Conservation (phyloP, 2,113 vertebrate species). For the Paraplagusia blochii region DNA sequence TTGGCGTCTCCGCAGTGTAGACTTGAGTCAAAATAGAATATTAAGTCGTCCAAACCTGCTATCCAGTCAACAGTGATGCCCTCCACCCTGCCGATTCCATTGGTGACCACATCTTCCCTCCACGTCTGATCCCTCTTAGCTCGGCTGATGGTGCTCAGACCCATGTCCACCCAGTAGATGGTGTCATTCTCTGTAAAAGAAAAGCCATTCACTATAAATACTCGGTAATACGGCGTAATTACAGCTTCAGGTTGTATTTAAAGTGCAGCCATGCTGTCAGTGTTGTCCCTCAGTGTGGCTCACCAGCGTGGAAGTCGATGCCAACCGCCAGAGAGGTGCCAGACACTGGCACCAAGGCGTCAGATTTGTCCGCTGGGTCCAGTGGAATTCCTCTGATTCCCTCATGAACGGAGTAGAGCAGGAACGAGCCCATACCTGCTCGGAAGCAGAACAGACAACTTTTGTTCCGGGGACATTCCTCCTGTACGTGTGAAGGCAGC, state of each 20-base stretch:
- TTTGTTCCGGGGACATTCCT: constrained; percentile 12
- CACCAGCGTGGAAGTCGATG: constrained; percentile 96
- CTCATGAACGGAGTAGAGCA: constrained; percentile 94
- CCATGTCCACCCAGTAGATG: constrained; percentile 99
- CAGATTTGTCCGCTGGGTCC: constrained; percentile 92
- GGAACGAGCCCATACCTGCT: constrained; percentile 93
- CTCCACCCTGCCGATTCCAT: constrained; percentile 93
- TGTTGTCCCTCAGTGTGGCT: constrained; percentile 25
- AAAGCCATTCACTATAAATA: constrained; percentile 5
- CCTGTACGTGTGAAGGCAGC: not conserved
- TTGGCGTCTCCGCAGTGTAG: not conserved
- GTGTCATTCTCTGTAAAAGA: constrained; percentile 88
- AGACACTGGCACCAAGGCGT: constrained; percentile 91
- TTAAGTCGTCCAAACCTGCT: constrained; percentile 73
- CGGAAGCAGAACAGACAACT: constrained; percentile 5
- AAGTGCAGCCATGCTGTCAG: not conserved
- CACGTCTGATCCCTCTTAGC: constrained; percentile 96
- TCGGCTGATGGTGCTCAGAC: constrained; percentile 93
- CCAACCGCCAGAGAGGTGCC: constrained; percentile 94
- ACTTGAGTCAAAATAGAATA: not conserved
- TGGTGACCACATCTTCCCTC: constrained; percentile 95
- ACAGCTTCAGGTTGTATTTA: constrained; percentile 13
- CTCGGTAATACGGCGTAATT: not conserved
- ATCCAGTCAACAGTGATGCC: constrained; percentile 98
- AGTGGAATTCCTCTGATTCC: constrained; percentile 94